These are phyloP conservation scores for Pseudorhiza aurosa DNA, from an alignment of 30 jellyfish, hydroid and myxozoan species.

Conservation along the genomic window DNA sequence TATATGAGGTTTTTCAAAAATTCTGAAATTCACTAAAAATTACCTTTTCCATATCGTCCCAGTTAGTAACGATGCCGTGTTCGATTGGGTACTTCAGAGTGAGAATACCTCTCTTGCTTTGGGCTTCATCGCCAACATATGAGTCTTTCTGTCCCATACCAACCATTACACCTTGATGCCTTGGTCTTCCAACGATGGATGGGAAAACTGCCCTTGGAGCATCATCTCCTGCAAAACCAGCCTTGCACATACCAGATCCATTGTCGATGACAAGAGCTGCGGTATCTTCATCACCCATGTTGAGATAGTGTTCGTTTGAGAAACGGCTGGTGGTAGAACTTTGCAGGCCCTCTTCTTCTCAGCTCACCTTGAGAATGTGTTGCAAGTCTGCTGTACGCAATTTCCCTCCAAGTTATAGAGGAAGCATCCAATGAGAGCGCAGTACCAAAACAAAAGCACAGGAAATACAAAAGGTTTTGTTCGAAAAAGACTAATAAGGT, in stretches of 20 bases:
- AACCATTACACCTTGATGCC: constrained; percentile 99
- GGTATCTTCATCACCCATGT: constrained; percentile 6
- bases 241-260: constrained; percentile 93
- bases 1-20: no score
- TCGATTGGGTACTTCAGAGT: constrained; percentile 97
- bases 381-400: no score
- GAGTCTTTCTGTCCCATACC: constrained; percentile 99
- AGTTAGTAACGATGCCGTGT: constrained; percentile 98
- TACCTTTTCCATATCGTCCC: constrained; percentile 99
- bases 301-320: no score
- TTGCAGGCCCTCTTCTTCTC: neutral
- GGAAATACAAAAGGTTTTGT: neutral
- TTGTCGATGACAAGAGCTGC: constrained; percentile 22
- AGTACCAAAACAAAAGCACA: neutral
- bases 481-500: no score
- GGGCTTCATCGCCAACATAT: constrained; percentile 99
- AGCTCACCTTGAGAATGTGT: neutral
- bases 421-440: constrained; percentile 12
- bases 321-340: neutral
- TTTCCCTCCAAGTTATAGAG: no score
- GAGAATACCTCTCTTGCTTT: constrained; percentile 96
- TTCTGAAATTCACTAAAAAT: neutral
- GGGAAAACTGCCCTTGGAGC: constrained; percentile 99
- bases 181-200: constrained; percentile 97
- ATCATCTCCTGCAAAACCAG: constrained; percentile 99